Evolutionary conservation across 2,797 vertebrate genomes (phyloP).

Genomic region (Corythornis leucogaster): DNA sequence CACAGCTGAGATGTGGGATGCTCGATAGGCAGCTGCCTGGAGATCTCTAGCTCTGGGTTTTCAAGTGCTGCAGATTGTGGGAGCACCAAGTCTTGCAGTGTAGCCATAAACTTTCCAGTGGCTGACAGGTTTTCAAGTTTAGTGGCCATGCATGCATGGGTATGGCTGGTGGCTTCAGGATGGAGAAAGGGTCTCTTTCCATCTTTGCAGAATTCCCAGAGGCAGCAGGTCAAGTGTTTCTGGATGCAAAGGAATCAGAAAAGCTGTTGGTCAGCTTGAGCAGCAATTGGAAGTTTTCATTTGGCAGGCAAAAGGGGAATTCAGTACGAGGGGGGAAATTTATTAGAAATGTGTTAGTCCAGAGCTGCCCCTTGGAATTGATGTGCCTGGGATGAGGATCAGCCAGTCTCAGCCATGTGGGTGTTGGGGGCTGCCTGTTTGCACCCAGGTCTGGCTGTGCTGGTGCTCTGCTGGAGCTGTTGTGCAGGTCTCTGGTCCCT

Average conservation of each 20-base stretch:
- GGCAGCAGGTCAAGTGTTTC: neutral
- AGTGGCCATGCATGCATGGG: neutral
- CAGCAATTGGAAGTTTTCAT: neutral
- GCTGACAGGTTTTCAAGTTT: neutral
- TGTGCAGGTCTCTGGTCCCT: neutral
- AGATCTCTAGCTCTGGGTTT: neutral
- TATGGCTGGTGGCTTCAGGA: neutral
- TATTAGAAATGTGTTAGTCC: neutral
- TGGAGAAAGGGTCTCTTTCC: neutral
- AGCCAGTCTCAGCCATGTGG: neutral
- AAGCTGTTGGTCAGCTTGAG: neutral
- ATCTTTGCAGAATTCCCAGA: neutral
- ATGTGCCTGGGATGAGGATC: neutral
- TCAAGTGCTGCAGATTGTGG: neutral
- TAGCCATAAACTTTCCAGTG: neutral
- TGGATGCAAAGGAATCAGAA: neutral
- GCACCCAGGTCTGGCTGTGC: fast-evolving
- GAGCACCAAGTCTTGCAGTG: fast-evolving
- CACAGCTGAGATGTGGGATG: neutral
- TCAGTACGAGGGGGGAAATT: neutral
- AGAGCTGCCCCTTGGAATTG: neutral
- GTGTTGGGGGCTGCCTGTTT: neutral
- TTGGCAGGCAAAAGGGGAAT: neutral
- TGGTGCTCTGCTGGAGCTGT: neutral
- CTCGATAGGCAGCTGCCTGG: fast-evolving